These are phyloP conservation scores for Busseola fusca DNA, from an alignment of 2,888 invertebrate species.

Conservation along the genomic window DNA sequence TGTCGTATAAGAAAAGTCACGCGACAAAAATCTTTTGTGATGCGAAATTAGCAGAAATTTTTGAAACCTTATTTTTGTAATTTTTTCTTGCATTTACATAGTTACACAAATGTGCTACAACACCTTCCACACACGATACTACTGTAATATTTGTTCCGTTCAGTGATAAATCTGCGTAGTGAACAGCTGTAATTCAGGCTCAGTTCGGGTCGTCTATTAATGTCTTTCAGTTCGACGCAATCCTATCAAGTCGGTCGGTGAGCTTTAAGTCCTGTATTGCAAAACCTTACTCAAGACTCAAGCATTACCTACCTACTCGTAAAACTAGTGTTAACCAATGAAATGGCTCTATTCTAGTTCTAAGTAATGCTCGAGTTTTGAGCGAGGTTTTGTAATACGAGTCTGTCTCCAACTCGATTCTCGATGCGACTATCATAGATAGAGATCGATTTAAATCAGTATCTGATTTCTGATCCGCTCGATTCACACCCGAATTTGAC, in stretches of 20 bases:
- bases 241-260: constrained; percentile 4
- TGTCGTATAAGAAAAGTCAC: background rate
- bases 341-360: too few species aligned
- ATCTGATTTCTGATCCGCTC: background rate
- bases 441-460: constrained; percentile 1
- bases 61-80: background rate
- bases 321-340: too few species aligned
- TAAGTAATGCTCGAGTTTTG: too few species aligned
- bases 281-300: too few species aligned
- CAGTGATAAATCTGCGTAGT: background rate
- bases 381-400: too few species aligned
- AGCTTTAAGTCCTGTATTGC: background rate
- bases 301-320: too few species aligned
- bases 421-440: background rate
- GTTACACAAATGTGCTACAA: background rate
- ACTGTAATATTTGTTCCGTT: background rate
- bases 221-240: background rate
- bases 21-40: background rate
- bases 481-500: too few species aligned
- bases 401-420: constrained; percentile 6
- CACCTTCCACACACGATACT: background rate
- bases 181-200: constrained; percentile 1
- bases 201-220: constrained; percentile 7
- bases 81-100: background rate
- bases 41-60: background rate